phyloP scores from a whole-genome alignment of 2,888 invertebrate species.

The Drosophila ustulata region DNA sequence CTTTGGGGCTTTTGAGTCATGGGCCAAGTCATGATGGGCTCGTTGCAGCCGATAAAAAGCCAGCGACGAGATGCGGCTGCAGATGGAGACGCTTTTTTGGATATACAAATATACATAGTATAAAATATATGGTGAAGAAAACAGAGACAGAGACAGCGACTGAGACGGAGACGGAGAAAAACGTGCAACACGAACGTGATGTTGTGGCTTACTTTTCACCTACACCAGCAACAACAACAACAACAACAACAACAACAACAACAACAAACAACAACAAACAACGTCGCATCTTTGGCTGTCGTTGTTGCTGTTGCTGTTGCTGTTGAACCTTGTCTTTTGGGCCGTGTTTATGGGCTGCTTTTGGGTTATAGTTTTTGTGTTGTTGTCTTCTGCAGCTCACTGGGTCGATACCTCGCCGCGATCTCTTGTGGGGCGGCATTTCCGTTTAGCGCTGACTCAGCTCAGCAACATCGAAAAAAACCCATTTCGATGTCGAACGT shows the following conservation, averaged over 20 bases:
- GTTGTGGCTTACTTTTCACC: conserved; percentile 58
- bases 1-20: conserved; percentile 55
- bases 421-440: conserved; percentile 36
- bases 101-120: conserved; percentile 2
- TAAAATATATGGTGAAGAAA: neutral
- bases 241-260: conserved; percentile 35
- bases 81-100: conserved; percentile 27
- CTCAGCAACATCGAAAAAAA: conserved; percentile 11
- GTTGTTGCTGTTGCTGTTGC: conserved; percentile 10
- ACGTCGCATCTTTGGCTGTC: conserved; percentile 26
- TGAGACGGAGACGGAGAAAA: conserved; percentile 21
- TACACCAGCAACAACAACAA: conserved; percentile 32
- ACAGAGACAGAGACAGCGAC: conserved; percentile 4
- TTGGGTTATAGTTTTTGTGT: conserved; percentile 20
- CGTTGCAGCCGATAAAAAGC: conserved; percentile 30
- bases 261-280: conserved; percentile 7
- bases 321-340: conserved; percentile 46
- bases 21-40: conserved; percentile 24
- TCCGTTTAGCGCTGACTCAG: conserved; percentile 51
- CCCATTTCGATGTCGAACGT: conserved; percentile 12
- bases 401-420: conserved; percentile 36
- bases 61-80: neutral
- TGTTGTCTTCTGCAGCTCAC: neutral
- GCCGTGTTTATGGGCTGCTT: conserved; percentile 27
- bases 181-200: conserved; percentile 60